These are phyloP conservation scores for Heliothis peltigera DNA, from an alignment of 2,888 invertebrate species.

Conservation along the genomic window DNA sequence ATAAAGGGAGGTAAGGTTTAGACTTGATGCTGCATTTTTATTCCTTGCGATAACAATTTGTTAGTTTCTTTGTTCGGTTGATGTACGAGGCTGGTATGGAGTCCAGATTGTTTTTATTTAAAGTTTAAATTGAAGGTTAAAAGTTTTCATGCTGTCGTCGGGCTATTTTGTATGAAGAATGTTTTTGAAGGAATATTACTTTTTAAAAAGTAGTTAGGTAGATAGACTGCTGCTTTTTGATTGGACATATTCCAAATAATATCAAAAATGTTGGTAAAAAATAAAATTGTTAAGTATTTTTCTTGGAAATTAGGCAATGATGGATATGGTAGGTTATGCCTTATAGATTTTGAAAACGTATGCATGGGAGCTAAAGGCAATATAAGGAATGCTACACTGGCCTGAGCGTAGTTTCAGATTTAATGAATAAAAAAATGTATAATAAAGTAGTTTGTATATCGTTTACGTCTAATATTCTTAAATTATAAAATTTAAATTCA, in stretches of 20 bases:
- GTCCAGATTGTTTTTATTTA: conserved; percentile 30
- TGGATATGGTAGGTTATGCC: too few relatives aligned
- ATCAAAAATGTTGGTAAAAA: too few relatives aligned
- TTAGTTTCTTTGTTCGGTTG: conserved; percentile 53
- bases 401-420: too few relatives aligned
- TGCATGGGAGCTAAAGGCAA: too few relatives aligned
- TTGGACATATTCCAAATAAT: too few relatives aligned
- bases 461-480: conserved; percentile 43
- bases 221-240: not conserved
- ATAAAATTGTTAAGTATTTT: too few relatives aligned
- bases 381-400: too few relatives aligned
- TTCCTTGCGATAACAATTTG: conserved; percentile 62
- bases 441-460: conserved; percentile 35
- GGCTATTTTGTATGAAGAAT: conserved; percentile 21
- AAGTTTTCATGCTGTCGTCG: conserved; percentile 22
- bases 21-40: conserved; percentile 65
- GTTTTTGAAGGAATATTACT: not conserved
- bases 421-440: too few relatives aligned
- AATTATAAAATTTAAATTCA: conserved; percentile 44
- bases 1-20: conserved; percentile 68
- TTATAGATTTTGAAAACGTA: too few relatives aligned
- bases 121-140: conserved; percentile 13
- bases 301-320: too few relatives aligned
- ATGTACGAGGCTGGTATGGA: conserved; percentile 29
- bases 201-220: not conserved